Percentiles rank a stretch among this genome's conserved stretches.
phyloP scores from a whole-genome alignment of 2,888 invertebrate species.

The Anticlea derivata region DNA sequence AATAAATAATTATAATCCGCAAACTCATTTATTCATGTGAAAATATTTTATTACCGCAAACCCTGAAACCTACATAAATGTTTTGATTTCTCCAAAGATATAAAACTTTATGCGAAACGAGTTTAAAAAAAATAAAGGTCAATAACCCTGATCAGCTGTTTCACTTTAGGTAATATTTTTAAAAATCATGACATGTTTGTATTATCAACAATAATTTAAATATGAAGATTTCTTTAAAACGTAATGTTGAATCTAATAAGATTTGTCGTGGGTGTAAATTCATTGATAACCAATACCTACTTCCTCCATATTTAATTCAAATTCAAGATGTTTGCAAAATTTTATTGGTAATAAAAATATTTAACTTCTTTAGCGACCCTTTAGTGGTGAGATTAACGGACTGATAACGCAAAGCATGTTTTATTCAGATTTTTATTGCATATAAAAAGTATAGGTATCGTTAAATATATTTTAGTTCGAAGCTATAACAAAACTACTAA shows the following conservation, averaged over 20 bases:
- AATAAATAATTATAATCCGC: conserved; percentile 6
- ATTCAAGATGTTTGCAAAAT: conserved; percentile 21
- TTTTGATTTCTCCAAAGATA: conserved; percentile 26
- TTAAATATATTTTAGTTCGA: conserved; percentile 16
- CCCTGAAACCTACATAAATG: conserved; percentile 19
- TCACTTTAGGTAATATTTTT: neutral
- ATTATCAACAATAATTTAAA: neutral
- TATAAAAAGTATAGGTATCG: conserved; percentile 29
- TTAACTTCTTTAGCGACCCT: conserved; percentile 29
- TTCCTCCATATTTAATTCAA: conserved; percentile 18
- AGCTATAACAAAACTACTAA: conserved; percentile 3
- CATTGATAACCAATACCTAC: conserved; percentile 2
- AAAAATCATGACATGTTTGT: neutral
- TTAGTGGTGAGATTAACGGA: conserved; percentile 30
- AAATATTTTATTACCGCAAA: conserved; percentile 20
- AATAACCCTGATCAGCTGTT: conserved; percentile 23
- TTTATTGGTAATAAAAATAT: conserved; percentile 33
- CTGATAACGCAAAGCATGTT: conserved; percentile 35
- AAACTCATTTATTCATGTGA: conserved; percentile 24
- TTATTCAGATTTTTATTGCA: conserved; percentile 35
- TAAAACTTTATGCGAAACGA: conserved; percentile 17
- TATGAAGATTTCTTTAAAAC: no score
- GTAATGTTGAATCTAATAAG: conserved; percentile 1
- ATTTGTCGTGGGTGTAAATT: neutral
- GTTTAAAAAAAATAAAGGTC: conserved; percentile 11